These are phyloP conservation scores for Premnoplex brunnescens DNA, from an alignment of 2,797 vertebrate genomes.

Conservation along the genomic window DNA sequence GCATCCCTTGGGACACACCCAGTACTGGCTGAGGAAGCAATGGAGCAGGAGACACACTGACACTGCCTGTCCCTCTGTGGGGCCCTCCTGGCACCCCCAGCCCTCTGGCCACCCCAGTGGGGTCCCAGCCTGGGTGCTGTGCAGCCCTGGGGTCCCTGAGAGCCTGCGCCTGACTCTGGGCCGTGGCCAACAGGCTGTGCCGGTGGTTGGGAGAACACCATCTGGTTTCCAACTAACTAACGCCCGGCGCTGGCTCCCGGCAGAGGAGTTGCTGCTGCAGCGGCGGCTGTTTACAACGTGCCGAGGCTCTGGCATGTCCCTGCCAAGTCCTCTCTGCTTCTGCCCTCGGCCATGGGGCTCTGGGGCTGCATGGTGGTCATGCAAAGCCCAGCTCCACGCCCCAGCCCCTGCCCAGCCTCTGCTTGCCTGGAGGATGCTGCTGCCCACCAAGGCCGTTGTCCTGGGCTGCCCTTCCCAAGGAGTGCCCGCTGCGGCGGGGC, in stretches of 20 bases:
- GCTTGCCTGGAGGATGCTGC: background rate
- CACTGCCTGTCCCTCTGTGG: background rate
- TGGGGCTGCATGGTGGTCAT: background rate
- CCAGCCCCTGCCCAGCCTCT: background rate
- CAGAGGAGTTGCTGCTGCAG: conserved; percentile 57
- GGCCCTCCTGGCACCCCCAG: background rate
- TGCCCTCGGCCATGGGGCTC: background rate
- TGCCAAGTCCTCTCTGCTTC: conserved; percentile 32
- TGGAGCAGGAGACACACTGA: background rate
- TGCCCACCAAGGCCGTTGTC: background rate
- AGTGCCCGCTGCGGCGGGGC: background rate
- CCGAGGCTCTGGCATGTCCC: conserved; percentile 26
- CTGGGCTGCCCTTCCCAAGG: background rate
- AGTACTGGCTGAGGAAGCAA: background rate
- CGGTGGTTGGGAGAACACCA: conserved; percentile 26
- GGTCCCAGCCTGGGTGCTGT: background rate
- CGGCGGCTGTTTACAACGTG: conserved; percentile 54
- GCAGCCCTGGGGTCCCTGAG: background rate
- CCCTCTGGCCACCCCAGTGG: background rate
- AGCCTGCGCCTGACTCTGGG: background rate
- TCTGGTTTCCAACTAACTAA: conserved; percentile 60
- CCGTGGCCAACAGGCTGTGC: background rate
- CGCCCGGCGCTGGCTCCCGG: conserved; percentile 53
- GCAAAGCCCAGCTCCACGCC: background rate
- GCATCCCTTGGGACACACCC: background rate